Evolutionary conservation across 2,797 vertebrate genomes (phyloP).

Genomic region (Tapera naevia): DNA sequence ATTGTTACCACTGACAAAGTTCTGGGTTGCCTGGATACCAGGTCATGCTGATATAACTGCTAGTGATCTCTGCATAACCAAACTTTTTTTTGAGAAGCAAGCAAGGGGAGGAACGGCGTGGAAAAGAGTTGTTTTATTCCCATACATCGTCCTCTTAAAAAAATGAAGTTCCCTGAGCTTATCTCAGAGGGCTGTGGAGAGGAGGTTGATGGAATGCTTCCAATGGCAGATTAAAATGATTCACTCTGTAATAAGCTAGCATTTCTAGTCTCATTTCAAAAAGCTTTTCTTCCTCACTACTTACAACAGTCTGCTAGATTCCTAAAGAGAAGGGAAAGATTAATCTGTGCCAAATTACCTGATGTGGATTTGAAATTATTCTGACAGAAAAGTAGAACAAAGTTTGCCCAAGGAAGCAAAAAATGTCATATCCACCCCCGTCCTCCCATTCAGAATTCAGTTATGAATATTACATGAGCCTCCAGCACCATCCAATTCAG

Average conservation of each 20-base stretch:
- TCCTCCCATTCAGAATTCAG: conserved; percentile 28
- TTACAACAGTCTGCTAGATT: conserved; percentile 46
- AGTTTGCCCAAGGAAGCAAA: conserved; percentile 68
- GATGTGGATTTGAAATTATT: conserved; percentile 63
- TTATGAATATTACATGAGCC: conserved; percentile 49
- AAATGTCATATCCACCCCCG: neutral
- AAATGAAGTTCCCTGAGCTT: conserved; percentile 46
- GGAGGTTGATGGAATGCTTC: conserved; percentile 10
- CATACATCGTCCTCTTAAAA: neutral
- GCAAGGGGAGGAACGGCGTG: rapidly evolving
- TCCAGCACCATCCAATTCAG: neutral
- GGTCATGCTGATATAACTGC: conserved; percentile 45
- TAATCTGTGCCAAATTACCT: conserved; percentile 70
- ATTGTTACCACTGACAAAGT: conserved; percentile 68
- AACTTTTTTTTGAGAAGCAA: conserved; percentile 13
- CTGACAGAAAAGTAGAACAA: conserved; percentile 67
- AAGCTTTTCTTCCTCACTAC: conserved; percentile 62
- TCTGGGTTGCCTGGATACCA: conserved; percentile 77
- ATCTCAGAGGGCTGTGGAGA: conserved; percentile 50
- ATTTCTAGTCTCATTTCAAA: conserved; percentile 46
- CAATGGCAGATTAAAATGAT: conserved; percentile 64
- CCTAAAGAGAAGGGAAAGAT: conserved; percentile 53
- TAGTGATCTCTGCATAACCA: conserved; percentile 50
- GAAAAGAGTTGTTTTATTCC: conserved; percentile 36
- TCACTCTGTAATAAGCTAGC: conserved; percentile 65